Base-by-base conservation (phyloP, 2,888 invertebrate species). In the Aporophyla lueneburgensis region DNA sequence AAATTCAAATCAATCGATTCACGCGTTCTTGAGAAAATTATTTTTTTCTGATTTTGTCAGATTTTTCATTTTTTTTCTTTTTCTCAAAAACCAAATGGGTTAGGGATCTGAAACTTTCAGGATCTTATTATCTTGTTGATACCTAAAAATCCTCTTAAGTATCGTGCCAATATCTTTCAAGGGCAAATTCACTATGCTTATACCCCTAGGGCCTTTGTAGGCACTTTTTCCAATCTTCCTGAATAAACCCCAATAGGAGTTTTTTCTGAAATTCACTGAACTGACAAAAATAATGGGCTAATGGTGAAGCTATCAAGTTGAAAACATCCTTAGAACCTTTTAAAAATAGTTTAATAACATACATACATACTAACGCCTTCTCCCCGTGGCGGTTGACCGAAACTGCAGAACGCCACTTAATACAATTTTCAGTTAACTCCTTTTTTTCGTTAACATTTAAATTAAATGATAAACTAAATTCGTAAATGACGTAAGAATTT, bases 401-500 rank as follows among this genome's bases (percentile, higher is more conserved):
- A 33, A 59, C 33, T 33, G 19, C 19, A 59, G 21, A 21, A 33
- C 5, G 10, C 33, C 12, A 12, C 10, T 5, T 10, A 5, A 21
- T 59, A 59, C 5, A 2, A 33, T 10, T 2, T 10, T 9, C 19
- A 21, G 10, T 33, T 21, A 9, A 10, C 21, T 2, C 21, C 33
- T 27, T 59, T 33, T 19, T 21, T 33, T 33, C 2, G 2, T 59
- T 33, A 5, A 59, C 33, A 5, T 12, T 33, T 10, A 33, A 59
- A 59, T 59, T 54, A 27, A 16, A 43, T n/a, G 21, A 16, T 21
- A 65, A 65, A 19, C 14, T 14, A 46, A 51, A 24, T 24, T 76
- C n/a, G 19, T 63, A 46, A 78, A 73, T 79, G 59, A 81, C 33
- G 14, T 68, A 66, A 51, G 40, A 53, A 56, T 65, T 65, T 66